phyloP scores from a whole-genome alignment of 2,888 invertebrate genomes.

The Philonicus albiceps region DNA sequence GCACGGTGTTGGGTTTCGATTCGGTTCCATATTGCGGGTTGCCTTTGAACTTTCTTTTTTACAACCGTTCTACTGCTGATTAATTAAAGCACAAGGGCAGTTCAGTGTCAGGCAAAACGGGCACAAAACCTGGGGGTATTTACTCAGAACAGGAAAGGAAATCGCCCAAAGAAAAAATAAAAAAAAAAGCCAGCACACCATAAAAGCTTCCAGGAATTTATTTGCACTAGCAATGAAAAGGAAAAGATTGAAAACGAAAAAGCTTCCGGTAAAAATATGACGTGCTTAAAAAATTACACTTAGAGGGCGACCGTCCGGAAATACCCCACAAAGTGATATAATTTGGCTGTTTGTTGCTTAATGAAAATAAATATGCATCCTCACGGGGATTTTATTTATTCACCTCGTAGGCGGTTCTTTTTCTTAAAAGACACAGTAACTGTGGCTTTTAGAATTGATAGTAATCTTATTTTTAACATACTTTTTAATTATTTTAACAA shows the following conservation, averaged over 20 bases:
- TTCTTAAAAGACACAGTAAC: not conserved
- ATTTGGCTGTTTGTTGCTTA: not conserved
- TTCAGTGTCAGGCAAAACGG: not conserved
- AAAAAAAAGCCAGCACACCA: constrained; percentile 2
- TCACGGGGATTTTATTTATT: not conserved
- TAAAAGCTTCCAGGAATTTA: constrained; percentile 24
- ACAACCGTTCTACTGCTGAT: not conserved
- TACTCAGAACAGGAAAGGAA: constrained; percentile 17
- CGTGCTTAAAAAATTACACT: constrained; percentile 16
- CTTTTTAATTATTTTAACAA: not conserved
- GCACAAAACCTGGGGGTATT: constrained; percentile 31
- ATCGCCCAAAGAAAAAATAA: not conserved
- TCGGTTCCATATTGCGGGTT: not conserved
- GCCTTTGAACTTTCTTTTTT: constrained; percentile 12
- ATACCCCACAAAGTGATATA: constrained; percentile 4
- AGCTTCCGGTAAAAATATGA: not conserved
- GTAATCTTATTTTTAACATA: not conserved
- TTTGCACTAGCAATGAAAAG: constrained; percentile 22
- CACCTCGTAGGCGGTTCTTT: not conserved
- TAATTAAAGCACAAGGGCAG: constrained; percentile 33
- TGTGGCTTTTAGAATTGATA: not conserved
- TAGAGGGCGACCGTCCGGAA: not conserved
- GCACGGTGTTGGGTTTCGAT: not conserved
- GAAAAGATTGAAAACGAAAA: constrained; percentile 19
- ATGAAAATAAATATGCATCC: not conserved